Evolutionary conservation across 1,140 invertebrate genomes (phyloP), one percentile per base, ranked within the genome.

Genomic region (Leguminivora glycinivorella): DNA sequence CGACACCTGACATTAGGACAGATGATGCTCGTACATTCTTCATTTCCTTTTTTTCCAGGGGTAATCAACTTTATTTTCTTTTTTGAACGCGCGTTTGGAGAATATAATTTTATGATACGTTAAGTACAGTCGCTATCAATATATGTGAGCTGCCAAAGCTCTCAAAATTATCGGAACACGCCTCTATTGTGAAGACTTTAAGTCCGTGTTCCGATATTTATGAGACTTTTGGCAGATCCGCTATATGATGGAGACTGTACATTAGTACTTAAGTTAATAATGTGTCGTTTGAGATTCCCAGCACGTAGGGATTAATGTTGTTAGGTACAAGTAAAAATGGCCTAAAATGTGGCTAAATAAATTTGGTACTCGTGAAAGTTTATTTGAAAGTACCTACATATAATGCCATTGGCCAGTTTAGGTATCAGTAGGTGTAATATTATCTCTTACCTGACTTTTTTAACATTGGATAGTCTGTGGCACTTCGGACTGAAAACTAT

Each of bases 61-160:
- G 47, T 52, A 52, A n/a, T 19, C n/a, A 52, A 52, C 47, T 52
- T 52, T 52, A 52, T 52, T 52, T 52, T 19, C 40, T 43, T 52
- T 52, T 52, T 52, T 52, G 4, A 52, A 52, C 6, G 47, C n/a
- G 47, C 47, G 47, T 52, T 52, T 52, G n/a, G 47, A 19, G 17
- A 19, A 52, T 52, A 6, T n/a, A 19, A 52, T n/a, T 52, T 52
- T 52, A 52, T 52, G 47, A 52, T 52, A 52, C 47, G 47, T 52
- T 52, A 17, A 17, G 47, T 52, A 52, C n/a, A n/a, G n/a, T n/a
- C n/a, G n/a, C n/a, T n/a, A n/a, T n/a, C n/a, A n/a, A n/a, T n/a
- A n/a, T n/a, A n/a, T n/a, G n/a, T n/a, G n/a, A n/a, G n/a, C n/a
- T n/a, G n/a, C n/a, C n/a, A n/a, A n/a, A n/a, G n/a, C n/a, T n/a